These are phyloP conservation scores for Dromas ardeola DNA, from an alignment of 2,113 vertebrate species.

Conservation along the genomic window DNA sequence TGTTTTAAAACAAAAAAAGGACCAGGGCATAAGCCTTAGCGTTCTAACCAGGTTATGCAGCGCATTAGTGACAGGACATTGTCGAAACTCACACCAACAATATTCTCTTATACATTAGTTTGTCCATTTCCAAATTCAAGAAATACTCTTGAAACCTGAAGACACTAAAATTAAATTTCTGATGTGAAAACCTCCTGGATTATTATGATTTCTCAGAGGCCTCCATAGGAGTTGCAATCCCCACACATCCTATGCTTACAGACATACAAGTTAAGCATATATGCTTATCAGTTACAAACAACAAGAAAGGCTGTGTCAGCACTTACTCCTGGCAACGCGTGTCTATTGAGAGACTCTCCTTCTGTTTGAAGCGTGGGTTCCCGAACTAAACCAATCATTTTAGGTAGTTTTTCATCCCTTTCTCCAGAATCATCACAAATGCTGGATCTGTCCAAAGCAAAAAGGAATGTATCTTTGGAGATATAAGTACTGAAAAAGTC, in stretches of 20 bases:
- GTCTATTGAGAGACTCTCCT: constrained; percentile 61
- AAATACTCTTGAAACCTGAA: neutral
- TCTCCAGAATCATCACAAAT: constrained; percentile 72
- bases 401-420: constrained; percentile 72
- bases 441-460: constrained; percentile 58
- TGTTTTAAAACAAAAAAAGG: neutral
- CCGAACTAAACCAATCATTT: constrained; percentile 41
- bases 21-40: neutral
- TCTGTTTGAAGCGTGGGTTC: constrained; percentile 62
- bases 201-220: neutral
- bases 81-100: neutral
- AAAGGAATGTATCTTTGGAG: neutral
- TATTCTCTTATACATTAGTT: neutral
- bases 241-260: neutral
- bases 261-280: neutral
- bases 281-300: neutral
- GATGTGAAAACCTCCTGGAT: neutral
- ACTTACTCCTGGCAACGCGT: constrained; percentile 69
- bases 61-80: accelerated
- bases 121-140: neutral
- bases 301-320: neutral
- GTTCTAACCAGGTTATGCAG: neutral
- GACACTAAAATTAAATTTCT: neutral
- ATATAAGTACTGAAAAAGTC: neutral
- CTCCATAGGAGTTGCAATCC: neutral